Evolutionary conservation across 2,888 invertebrate genomes (phyloP), one percentile per base, ranked within the genome.

Genomic region (Drosophila infuscata): DNA sequence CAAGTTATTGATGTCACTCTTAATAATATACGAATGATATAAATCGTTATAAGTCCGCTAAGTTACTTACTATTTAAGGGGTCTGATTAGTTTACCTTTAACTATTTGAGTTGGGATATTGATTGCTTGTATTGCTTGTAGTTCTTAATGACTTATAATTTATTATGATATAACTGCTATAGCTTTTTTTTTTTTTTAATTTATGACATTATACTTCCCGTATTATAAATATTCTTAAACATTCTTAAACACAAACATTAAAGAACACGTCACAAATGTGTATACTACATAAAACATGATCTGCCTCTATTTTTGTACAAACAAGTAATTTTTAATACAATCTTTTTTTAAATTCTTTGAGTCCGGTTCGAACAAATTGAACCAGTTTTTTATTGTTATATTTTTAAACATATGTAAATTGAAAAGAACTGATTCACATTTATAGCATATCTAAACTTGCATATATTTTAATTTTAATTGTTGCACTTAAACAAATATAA

Each of bases 1-100:
- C 38, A 25, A 35, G 2, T 3, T 5, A 17, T 38, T 71, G 74
- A 71, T 71, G 62, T 77, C 72, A 77, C 46, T 20, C 8, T 51
- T 15, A 15, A 35, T n/a, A 32, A 69, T 49, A 41, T 35, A 41
- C 33, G 6, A 20, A 30, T 77, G 32, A 30, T 12, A 12, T 25
- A 25, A 41, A 32, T 12, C 7, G 25, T 11, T 6, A 3, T n/a
- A 29, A 43, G 30, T 7, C 0, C n/a, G 29, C 7, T 20, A 20
- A 30, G 4, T 1, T 3, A 6, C 5, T 49, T 29, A 49, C 9
- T 8, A 8, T 25, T 25, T 25, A 1, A 15, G 41, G n/a, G n/a
- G 1, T 61, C 0, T 17, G 8, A 8, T 41, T 5, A n/a, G 4
- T 8, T 15, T 25, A 46, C 2, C 7, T 25, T 7, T 25, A 20